Evolutionary conservation across 2,113 vertebrate species (phyloP).

Genomic region (Malurus alboscapulatus): DNA sequence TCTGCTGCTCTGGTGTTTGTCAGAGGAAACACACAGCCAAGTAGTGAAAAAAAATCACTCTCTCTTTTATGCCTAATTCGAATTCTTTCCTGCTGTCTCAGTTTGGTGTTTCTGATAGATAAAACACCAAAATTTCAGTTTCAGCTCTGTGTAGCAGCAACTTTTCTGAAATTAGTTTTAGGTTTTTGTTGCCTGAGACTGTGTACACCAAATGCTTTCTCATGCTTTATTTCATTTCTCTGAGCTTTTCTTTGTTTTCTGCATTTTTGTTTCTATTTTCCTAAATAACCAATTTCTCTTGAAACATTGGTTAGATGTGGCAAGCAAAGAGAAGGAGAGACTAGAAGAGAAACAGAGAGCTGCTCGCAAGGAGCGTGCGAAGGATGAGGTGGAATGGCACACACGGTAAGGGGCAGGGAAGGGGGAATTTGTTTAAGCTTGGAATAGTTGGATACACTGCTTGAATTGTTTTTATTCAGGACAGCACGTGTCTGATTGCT

Average conservation of each 20-base stretch:
- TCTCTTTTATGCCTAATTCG: background rate
- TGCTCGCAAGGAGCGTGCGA: conserved; percentile 86
- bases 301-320: conserved; percentile 78
- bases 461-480: background rate
- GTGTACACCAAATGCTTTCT: background rate
- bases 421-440: background rate
- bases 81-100: background rate
- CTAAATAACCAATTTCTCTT: background rate
- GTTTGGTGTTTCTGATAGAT: background rate
- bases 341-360: conserved; percentile 94
- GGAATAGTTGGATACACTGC: background rate
- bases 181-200: background rate
- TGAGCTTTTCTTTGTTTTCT: background rate
- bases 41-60: background rate
- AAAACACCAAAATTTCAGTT: background rate
- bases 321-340: conserved; percentile 90
- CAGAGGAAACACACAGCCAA: background rate
- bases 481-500: background rate
- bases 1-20: background rate
- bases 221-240: background rate
- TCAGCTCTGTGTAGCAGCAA: background rate
- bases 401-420: conserved; percentile 79
- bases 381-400: conserved; percentile 85
- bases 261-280: background rate
- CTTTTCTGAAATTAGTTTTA: background rate